Evolutionary conservation across 2,113 vertebrate species (phyloP), one percentile per base, ranked within the genome.

Genomic region (Varanus salvator): DNA sequence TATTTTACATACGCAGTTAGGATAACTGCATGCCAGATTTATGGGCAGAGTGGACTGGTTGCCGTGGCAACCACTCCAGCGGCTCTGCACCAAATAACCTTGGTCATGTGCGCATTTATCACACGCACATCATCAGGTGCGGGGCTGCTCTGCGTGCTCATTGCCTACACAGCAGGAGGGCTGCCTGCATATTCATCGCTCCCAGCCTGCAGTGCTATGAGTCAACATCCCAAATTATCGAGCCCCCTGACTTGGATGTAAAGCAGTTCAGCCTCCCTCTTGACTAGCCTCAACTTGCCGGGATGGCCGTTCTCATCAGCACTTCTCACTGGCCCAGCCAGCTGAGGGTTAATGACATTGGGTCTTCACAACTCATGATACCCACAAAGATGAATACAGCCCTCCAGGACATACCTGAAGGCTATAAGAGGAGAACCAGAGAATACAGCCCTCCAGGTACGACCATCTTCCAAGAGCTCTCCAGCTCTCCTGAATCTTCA

Each of bases 11-110:
- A 97, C 96, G 93, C 97, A 97, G 97, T 97, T 96, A 98, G 97
- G 96, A 97, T 97, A 98, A 98, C 96, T 97, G 96, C 96, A 96
- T 95, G 97, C 97, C 96, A 97, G 97, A 97, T 98, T 98, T 98
- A 98, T 97, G 97, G 97, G 96, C 95, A 96, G 97, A 95, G 85
- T 96, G 95, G 88, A 0, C 91, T 8, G 94, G 98, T 98, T 98
- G 96, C 97, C 93, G 98, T 98, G 96, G 94, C 96, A 97, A 97
- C 97, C 94, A 89, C 95, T 97, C 96, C 92, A 97, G 97, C 97
- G 86, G 74, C 97, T 97, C 96, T 97, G 96, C 96, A 96, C 97
- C 97, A 96, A 97, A 97, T 97, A 98, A 97, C 97, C 97, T 97
- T 98, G 38, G 97, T 97, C 96, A 97, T 97, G 96, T 96, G 97